Conservation (phyloP, 92 coral and sea anemone genomes). For the Palythoa grandiflora region DNA sequence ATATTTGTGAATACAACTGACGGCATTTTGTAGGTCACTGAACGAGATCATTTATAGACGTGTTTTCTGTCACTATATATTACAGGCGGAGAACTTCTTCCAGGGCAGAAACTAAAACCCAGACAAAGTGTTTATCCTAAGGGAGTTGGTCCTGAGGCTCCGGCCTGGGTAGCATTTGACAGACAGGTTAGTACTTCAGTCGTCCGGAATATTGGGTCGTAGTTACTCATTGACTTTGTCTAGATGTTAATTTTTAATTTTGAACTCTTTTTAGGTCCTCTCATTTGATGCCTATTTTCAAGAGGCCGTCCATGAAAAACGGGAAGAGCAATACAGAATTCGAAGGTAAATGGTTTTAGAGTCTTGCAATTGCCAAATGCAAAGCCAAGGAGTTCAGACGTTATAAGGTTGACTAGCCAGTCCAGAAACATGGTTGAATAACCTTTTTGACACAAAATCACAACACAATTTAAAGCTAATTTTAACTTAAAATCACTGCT, state of each 20-base stretch:
- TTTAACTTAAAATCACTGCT: no score
- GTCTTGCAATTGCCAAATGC: neutral
- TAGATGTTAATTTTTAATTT: neutral
- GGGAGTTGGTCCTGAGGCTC: conserved; percentile 97
- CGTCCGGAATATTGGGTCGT: neutral
- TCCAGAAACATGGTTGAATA: no score
- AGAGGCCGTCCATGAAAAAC: conserved; percentile 98
- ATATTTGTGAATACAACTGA: neutral
- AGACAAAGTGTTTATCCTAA: conserved; percentile 92
- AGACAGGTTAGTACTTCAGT: conserved; percentile 71
- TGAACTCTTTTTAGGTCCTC: conserved; percentile 65
- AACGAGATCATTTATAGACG: no score
- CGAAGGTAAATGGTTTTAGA: conserved; percentile 67
- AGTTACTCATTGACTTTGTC: neutral
- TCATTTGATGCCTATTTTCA: conserved; percentile 99
- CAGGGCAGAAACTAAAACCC: conserved; percentile 90
- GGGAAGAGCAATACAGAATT: conserved; percentile 97
- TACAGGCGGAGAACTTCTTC: conserved; percentile 91
- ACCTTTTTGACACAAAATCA: no score
- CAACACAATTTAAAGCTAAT: no score
- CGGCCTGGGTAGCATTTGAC: conserved; percentile 99
- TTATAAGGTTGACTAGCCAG: no score
- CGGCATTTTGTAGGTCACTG: neutral
- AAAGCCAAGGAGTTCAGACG: neutral
- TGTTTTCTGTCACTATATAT: neutral